These are phyloP conservation scores for Griposia aprilina DNA, from an alignment of 2,888 invertebrate genomes.

Conservation along the genomic window DNA sequence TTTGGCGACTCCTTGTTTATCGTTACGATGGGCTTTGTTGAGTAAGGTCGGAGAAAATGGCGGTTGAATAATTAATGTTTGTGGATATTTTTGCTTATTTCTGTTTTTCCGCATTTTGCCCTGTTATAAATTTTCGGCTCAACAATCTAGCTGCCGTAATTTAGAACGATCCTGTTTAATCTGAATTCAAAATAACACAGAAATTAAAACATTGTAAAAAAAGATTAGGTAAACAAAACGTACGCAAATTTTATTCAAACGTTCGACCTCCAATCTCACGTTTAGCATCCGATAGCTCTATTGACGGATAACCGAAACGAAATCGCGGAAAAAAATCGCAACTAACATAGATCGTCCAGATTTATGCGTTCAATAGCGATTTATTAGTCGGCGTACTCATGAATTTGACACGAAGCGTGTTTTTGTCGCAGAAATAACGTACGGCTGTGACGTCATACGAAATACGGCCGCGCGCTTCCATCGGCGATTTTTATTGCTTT, in stretches of 20 bases:
- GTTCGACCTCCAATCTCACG: constrained; percentile 52
- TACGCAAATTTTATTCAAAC: constrained; percentile 59
- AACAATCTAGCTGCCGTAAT: constrained; percentile 9
- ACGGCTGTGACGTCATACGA: constrained; percentile 73
- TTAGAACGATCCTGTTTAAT: constrained; percentile 28
- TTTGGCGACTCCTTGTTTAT: constrained; percentile 49
- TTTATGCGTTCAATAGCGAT: constrained; percentile 75
- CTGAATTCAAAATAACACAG: constrained; percentile 6
- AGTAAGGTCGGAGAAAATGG: constrained; percentile 37
- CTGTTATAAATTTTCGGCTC: constrained; percentile 13
- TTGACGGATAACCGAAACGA: constrained; percentile 62
- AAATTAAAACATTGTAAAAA: constrained; percentile 17
- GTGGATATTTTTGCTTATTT: constrained; percentile 22
- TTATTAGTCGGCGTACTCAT: constrained; percentile 75
- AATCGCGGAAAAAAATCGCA: constrained; percentile 71
- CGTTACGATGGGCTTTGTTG: constrained; percentile 45
- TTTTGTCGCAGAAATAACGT: constrained; percentile 75
- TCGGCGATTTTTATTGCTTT: constrained; percentile 71
- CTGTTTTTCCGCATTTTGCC: constrained; percentile 1
- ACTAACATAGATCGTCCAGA: constrained; percentile 74
- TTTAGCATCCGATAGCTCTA: constrained; percentile 60
- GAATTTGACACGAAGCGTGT: constrained; percentile 75
- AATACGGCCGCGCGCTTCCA: constrained; percentile 69
- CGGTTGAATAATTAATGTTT: constrained; percentile 34
- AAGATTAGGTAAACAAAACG: constrained; percentile 30